These are phyloP conservation scores for Sarcophaga rosellei DNA, from an alignment of 2,888 invertebrate species.

Conservation along the genomic window DNA sequence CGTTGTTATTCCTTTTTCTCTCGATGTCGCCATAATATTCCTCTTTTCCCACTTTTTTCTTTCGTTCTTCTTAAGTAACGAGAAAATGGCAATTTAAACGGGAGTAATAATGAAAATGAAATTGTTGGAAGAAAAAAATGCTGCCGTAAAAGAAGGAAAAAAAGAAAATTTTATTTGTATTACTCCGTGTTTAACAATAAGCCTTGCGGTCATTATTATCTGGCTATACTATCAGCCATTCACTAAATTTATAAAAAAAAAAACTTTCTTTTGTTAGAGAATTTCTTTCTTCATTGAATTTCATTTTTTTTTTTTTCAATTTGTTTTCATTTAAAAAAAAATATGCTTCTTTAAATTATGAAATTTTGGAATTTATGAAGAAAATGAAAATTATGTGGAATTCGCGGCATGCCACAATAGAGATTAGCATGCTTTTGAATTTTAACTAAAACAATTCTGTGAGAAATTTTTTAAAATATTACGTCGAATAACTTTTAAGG, in stretches of 20 bases:
- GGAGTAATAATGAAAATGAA: conserved; percentile 49
- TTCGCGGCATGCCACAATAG: neutral
- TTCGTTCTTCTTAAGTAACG: conserved; percentile 44
- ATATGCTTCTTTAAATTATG: neutral
- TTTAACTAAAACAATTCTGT: too few relatives aligned
- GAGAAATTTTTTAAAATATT: too few relatives aligned
- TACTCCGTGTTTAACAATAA: conserved; percentile 55
- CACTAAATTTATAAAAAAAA: conserved; percentile 37
- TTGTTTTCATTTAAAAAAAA: neutral
- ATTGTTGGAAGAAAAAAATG: conserved; percentile 26
- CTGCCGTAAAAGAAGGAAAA: conserved; percentile 9
- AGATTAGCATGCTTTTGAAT: too few relatives aligned
- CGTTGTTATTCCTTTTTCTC: neutral
- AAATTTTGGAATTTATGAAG: neutral
- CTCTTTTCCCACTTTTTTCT: conserved; percentile 4
- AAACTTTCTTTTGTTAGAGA: conserved; percentile 33
- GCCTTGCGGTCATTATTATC: conserved; percentile 63
- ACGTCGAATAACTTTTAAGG: too few relatives aligned
- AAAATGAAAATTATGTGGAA: conserved; percentile 30
- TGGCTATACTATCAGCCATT: conserved; percentile 52
- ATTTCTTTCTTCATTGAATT: neutral
- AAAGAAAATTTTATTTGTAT: conserved; percentile 48
- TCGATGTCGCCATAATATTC: neutral
- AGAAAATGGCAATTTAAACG: conserved; percentile 51
- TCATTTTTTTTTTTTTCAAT: neutral